Evolutionary conservation across 2,113 vertebrate species (phyloP).

Genomic region (Aldabrachelys gigantea): DNA sequence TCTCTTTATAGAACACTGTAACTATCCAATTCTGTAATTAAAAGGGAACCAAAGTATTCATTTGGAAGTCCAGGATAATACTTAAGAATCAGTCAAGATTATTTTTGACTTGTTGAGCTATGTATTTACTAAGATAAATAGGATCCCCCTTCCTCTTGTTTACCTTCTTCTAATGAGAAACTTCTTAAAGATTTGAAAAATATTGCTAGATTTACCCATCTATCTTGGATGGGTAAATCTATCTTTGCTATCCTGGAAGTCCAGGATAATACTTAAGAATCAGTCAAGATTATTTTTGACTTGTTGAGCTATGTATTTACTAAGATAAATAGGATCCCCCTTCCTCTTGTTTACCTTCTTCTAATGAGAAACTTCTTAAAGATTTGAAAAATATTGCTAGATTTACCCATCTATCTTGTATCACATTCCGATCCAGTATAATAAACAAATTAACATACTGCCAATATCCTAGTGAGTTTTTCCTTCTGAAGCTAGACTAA

Average conservation of each 20-base stretch:
- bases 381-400: neutral
- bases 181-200: neutral
- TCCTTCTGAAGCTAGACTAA: neutral
- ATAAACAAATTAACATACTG: neutral
- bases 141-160: slow-evolving; percentile 14
- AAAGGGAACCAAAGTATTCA: slow-evolving; percentile 48
- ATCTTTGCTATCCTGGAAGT: no score
- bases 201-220: neutral
- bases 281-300: slow-evolving; percentile 49
- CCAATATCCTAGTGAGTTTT: neutral
- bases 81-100: slow-evolving; percentile 35
- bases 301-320: slow-evolving; percentile 32
- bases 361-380: slow-evolving; percentile 13
- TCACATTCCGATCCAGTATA: neutral
- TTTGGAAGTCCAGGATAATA: slow-evolving; percentile 55
- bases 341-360: slow-evolving; percentile 30
- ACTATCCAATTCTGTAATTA: slow-evolving; percentile 59
- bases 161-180: slow-evolving; percentile 15
- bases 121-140: slow-evolving; percentile 47
- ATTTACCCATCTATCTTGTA: neutral
- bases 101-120: slow-evolving; percentile 52
- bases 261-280: slow-evolving; percentile 48
- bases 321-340: slow-evolving; percentile 27
- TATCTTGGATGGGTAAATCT: no score
- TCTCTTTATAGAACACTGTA: slow-evolving; percentile 60